phyloP scores from a whole-genome alignment of 2,113 vertebrate species.

The Felis catus region DNA sequence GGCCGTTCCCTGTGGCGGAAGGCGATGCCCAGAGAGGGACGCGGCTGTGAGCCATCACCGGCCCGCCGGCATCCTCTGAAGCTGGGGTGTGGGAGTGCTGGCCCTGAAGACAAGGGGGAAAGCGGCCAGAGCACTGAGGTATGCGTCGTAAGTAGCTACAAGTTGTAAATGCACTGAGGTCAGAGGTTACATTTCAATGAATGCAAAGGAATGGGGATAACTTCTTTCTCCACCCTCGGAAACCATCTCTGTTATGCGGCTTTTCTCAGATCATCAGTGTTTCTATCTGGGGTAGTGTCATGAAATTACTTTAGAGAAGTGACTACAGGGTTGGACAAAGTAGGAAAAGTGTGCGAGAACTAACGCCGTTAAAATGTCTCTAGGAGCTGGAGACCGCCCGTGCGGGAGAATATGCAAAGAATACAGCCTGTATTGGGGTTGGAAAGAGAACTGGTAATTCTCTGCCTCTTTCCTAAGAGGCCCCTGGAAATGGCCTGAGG shows the following conservation, averaged over 20 bases:
- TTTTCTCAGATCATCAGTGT: constrained; percentile 33
- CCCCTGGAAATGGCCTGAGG: neutral
- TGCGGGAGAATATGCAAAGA: neutral
- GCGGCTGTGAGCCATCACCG: neutral
- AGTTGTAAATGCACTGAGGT: neutral
- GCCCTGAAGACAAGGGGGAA: neutral
- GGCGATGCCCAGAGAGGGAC: neutral
- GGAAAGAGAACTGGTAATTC: neutral
- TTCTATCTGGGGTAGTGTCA: neutral
- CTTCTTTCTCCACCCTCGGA: neutral
- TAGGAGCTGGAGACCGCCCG: neutral
- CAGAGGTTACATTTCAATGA: neutral
- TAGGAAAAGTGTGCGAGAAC: constrained; percentile 1
- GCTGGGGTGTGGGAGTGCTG: neutral
- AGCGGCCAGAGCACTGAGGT: neutral
- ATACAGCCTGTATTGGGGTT: neutral
- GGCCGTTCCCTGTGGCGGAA: neutral
- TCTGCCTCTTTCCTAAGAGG: neutral
- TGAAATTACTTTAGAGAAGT: neutral
- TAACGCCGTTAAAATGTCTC: neutral
- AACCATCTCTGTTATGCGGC: neutral
- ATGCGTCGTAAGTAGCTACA: neutral
- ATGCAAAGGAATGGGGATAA: neutral
- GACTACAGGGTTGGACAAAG: constrained; percentile 2
- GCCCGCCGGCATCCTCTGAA: neutral